Percentiles rank a stretch among this genome's conserved stretches.
phyloP scores from a whole-genome alignment of 2,888 invertebrate genomes.

The Epiblema foenella region DNA sequence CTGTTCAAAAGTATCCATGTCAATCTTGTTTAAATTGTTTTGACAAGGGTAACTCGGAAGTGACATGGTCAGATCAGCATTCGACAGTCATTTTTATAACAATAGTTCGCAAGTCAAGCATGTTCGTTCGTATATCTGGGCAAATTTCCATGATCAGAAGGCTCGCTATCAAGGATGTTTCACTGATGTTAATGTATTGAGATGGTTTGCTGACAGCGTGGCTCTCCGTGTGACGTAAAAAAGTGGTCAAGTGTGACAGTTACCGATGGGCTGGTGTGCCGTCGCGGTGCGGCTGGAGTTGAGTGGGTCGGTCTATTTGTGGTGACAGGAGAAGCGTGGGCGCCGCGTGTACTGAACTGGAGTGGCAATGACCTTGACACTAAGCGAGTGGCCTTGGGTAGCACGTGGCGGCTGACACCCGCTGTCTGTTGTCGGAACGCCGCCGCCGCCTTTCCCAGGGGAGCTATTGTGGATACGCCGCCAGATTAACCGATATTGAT shows the following conservation, averaged over 20 bases:
- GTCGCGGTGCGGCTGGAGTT: constrained; percentile 71
- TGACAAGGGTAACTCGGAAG: constrained; percentile 22
- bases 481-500: constrained; percentile 55
- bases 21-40: constrained; percentile 38
- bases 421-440: constrained; percentile 84
- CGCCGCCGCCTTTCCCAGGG: constrained; percentile 84
- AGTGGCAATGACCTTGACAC: constrained; percentile 85
- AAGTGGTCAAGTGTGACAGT: constrained; percentile 37
- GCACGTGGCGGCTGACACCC: constrained; percentile 85
- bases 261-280: constrained; percentile 58
- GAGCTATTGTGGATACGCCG: constrained; percentile 81
- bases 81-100: not conserved
- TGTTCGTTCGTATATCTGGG: not conserved
- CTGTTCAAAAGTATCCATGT: constrained; percentile 35
- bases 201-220: constrained; percentile 24
- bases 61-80: constrained; percentile 5
- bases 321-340: constrained; percentile 84
- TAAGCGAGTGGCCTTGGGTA: constrained; percentile 85
- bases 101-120: not conserved
- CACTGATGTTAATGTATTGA: constrained; percentile 22
- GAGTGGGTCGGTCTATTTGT: constrained; percentile 83
- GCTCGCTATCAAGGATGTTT: constrained; percentile 1
- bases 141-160: not conserved
- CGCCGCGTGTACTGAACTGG: constrained; percentile 83
- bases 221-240: constrained; percentile 30